These are phyloP conservation scores for Leptinotarsa tumamoca DNA, from an alignment of 2,888 invertebrate species.

Conservation along the genomic window DNA sequence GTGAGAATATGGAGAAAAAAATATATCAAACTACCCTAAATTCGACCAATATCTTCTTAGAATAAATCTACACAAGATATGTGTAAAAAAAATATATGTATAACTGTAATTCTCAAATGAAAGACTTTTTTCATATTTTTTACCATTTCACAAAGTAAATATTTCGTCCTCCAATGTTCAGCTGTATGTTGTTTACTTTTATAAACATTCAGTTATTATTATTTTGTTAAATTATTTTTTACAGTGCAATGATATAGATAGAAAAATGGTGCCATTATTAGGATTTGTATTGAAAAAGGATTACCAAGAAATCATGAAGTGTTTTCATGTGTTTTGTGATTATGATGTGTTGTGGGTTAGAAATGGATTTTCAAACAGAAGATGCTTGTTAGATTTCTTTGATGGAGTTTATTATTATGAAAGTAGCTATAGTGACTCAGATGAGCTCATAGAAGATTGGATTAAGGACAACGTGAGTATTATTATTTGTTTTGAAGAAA, in stretches of 20 bases:
- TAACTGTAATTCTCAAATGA: too few relatives aligned
- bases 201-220: not conserved
- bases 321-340: constrained; percentile 31
- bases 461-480: constrained; percentile 20
- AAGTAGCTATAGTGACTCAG: constrained; percentile 4
- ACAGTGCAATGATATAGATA: constrained; percentile 24
- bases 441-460: constrained; percentile 13
- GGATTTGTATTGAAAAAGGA: constrained; percentile 1
- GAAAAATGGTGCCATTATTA: constrained; percentile 25
- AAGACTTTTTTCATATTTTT: too few relatives aligned
- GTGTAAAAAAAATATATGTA: too few relatives aligned
- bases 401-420: constrained; percentile 34
- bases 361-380: constrained; percentile 2
- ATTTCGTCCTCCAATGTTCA: too few relatives aligned
- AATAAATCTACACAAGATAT: too few relatives aligned
- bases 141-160: too few relatives aligned
- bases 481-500: not conserved
- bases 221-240: constrained; percentile 22
- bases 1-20: too few relatives aligned
- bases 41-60: too few relatives aligned
- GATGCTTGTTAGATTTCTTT: not conserved
- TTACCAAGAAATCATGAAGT: constrained; percentile 26
- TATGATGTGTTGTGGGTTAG: constrained; percentile 31
- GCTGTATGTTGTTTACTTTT: too few relatives aligned
- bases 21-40: too few relatives aligned